These are phyloP conservation scores for Meda fulgida DNA, from an alignment of 2,797 vertebrate genomes.

Conservation along the genomic window DNA sequence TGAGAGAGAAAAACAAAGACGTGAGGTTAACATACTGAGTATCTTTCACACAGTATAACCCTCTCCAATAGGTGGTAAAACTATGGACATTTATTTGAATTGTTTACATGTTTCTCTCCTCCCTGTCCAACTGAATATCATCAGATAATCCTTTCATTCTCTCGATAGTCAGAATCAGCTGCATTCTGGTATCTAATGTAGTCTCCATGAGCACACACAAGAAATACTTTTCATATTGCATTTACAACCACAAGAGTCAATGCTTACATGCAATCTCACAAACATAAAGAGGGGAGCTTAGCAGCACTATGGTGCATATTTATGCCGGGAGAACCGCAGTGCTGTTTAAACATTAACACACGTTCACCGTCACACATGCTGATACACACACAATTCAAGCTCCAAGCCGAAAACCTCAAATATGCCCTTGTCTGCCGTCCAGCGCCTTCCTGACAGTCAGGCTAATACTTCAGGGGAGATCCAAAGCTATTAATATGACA, in stretches of 20 bases:
- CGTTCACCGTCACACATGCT: conserved; percentile 53
- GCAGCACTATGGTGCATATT: conserved; percentile 8
- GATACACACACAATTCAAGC: conserved; percentile 44
- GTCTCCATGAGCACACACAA: neutral
- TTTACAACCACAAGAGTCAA: conserved; percentile 12
- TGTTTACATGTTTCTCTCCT: conserved; percentile 12
- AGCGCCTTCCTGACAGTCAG: conserved; percentile 54
- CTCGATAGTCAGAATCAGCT: neutral
- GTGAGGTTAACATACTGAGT: neutral
- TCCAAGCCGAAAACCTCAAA: conserved; percentile 50
- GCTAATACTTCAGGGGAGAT: conserved; percentile 54
- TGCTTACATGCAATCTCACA: conserved; percentile 39
- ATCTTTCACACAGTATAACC: neutral
- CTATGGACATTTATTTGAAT: conserved; percentile 8
- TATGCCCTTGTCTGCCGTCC: conserved; percentile 53
- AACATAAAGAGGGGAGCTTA: conserved; percentile 35
- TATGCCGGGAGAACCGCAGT: neutral
- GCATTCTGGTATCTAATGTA: neutral
- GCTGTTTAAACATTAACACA: conserved; percentile 59
- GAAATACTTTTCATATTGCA: neutral
- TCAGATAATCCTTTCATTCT: neutral
- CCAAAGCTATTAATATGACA: conserved; percentile 60
- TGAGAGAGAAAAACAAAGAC: conserved; percentile 18
- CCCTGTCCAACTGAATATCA: neutral
- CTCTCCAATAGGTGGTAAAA: neutral